Evolutionary conservation across 1,140 invertebrate genomes (phyloP), one percentile per base, ranked within the genome.

Genomic region (Calephelis nemesis): DNA sequence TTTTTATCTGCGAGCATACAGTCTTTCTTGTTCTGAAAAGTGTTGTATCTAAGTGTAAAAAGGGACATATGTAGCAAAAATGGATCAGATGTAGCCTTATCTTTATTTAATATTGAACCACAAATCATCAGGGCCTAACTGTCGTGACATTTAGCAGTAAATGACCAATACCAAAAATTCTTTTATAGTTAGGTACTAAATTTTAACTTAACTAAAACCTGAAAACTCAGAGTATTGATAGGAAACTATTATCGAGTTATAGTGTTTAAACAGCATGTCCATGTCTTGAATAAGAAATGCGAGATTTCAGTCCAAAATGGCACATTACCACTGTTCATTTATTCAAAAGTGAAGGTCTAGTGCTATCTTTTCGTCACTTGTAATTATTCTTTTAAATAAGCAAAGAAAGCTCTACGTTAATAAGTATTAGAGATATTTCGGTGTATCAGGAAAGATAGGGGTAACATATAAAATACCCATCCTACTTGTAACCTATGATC

Each of bases 111-210:
- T 70, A 65, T 47, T 64, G 71, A 70, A 71, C 47, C 72, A 65
- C 69, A 70, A 69, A 68, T 74, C 70, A 80, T 74, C 77, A 82
- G 77, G 84, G 82, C 81, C 83, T 88, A 86, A 85, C 78, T 82
- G 78, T 84, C 78, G 81, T 81, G 70, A 80, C 75, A 71, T 68
- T 72, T 87, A 86, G 78, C 75, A 77, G 76, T 77, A 78, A 73
- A 83, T 83, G 84, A 88, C 80, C 84, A 87, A 84, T 76, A 90
- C 88, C 85, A 90, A 90, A 88, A 90, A 88, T 79, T 84, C 73
- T 80, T 77, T 73, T 80, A 72, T 84, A 85, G 77, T 78, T 82
- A 78, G 73, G 73, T 76, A 74, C 79, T 75, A 50, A 63, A 63
- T 68, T 54, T 77, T 65, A 78, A 76, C 75, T 60, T n/a, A 40